Conservation (phyloP, 2,888 invertebrate species). For the Drosophila maculinotata region DNA sequence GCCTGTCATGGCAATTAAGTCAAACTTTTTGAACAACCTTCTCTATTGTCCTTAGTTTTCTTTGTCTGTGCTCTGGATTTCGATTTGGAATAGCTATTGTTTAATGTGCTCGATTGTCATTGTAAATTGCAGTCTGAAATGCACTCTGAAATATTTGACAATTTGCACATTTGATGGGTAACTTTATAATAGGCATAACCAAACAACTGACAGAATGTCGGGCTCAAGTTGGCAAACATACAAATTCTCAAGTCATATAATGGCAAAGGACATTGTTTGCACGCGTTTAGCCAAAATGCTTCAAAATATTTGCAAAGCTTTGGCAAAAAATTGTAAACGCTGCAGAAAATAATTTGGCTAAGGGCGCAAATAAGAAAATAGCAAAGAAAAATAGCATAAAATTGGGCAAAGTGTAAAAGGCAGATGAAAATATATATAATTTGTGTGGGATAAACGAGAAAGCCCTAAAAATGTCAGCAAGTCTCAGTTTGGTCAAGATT, state of each 20-base stretch:
- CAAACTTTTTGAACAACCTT: slow-evolving; percentile 1
- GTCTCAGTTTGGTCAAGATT: slow-evolving; percentile 16
- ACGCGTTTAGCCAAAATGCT: background rate
- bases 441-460: slow-evolving; percentile 17
- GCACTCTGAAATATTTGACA: slow-evolving; percentile 28
- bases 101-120: slow-evolving; percentile 39
- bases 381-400: slow-evolving; percentile 4
- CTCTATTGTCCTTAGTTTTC: slow-evolving; percentile 1
- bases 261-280: background rate
- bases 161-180: slow-evolving; percentile 23
- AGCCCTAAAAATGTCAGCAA: slow-evolving; percentile 16
- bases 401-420: background rate
- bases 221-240: slow-evolving; percentile 5
- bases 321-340: slow-evolving; percentile 5
- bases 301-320: background rate
- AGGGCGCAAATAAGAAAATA: slow-evolving; percentile 26
- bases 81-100: slow-evolving; percentile 45
- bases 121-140: slow-evolving; percentile 17
- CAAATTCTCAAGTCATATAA: background rate
- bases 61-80: slow-evolving; percentile 11
- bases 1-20: slow-evolving; percentile 3
- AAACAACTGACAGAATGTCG: background rate
- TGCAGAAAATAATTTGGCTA: slow-evolving; percentile 38
- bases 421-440: slow-evolving; percentile 19
- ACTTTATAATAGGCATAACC: slow-evolving; percentile 15